Evolutionary conservation across 30 jellyfish, hydroid and myxozoan species (phyloP), one percentile per base, ranked within the genome.

Genomic region (Aurelia sp.): DNA sequence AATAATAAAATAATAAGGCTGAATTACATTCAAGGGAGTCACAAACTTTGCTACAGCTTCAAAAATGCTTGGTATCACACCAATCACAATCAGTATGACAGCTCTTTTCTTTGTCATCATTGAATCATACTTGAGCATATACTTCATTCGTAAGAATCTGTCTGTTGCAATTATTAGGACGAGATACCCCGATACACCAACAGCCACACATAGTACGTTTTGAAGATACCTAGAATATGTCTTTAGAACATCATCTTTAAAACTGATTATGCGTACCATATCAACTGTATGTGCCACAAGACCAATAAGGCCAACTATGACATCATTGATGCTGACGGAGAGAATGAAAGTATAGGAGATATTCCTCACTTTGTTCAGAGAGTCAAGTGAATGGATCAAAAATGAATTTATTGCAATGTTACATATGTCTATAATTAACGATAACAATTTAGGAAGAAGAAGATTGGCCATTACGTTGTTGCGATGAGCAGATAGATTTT

Each of bases 41-140:
- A 11, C 12, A 44, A 7, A 44, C 0, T 21, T 59, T 5, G 33
- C 24, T 18, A 59, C 13, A 3, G 13, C 24, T 59, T n/a, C 24
- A 59, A 59, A 7, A 21, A 12, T 15, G 33, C 35, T 21, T 21
- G 33, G 33, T 21, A 59, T 59, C 69, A 59, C 0, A 5, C 33
- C 16, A 5, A 4, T 9, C 13, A 59, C 10, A 10, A 59, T 59
- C 2, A 59, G 5, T 7, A 59, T 18, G 11, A 13, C 33, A 18
- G 69, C 69, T 59, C 35, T 59, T 13, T 59, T n/a, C 33, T 59
- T 59, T 9, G 69, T 59, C 69, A 59, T 59, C 12, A 59, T 59
- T 10, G 69, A 5, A 21, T 12, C 69, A 59, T 59, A 59, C 16
- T 21, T 59, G 6, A 59, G 5, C 69, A 59, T n/a, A 59, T 59